These are phyloP conservation scores for Monopterus albus DNA, from an alignment of 2,113 vertebrate species.

Conservation along the genomic window DNA sequence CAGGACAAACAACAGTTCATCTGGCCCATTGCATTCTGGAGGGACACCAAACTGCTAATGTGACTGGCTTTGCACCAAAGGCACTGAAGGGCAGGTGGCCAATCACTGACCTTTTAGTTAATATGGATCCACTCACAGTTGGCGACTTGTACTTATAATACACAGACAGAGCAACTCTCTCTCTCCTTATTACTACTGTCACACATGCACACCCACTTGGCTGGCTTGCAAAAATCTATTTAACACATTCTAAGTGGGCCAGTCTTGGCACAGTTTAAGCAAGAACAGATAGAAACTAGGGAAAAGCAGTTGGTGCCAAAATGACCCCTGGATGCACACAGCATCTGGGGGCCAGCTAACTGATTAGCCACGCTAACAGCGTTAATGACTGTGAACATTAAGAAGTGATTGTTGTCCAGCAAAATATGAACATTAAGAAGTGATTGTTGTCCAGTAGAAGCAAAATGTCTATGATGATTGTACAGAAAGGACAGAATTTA, in stretches of 20 bases:
- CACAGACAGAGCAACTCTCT: neutral
- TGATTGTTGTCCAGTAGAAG: neutral
- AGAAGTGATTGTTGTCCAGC: conserved; percentile 37
- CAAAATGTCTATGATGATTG: neutral
- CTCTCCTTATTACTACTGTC: neutral
- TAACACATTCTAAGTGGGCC: conserved; percentile 53
- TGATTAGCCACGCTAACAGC: conserved; percentile 50
- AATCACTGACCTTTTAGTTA: conserved; percentile 52
- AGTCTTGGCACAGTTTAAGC: conserved; percentile 47
- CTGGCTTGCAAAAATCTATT: conserved; percentile 47
- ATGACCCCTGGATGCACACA: conserved; percentile 45
- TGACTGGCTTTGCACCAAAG: conserved; percentile 55
- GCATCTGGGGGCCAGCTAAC: conserved; percentile 58
- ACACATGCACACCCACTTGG: conserved; percentile 33
- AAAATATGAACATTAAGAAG: too few relatives aligned
- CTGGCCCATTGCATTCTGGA: conserved; percentile 54
- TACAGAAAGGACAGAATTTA: too few relatives aligned
- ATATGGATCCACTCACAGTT: conserved; percentile 44
- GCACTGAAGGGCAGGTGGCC: conserved; percentile 41
- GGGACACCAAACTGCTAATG: conserved; percentile 46
- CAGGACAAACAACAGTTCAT: conserved; percentile 47
- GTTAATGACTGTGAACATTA: conserved; percentile 46
- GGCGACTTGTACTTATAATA: conserved; percentile 9
- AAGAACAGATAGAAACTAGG: conserved; percentile 29
- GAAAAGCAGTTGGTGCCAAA: conserved; percentile 36